phyloP scores from a whole-genome alignment of 2,797 vertebrate genomes.

The Anas acuta region DNA sequence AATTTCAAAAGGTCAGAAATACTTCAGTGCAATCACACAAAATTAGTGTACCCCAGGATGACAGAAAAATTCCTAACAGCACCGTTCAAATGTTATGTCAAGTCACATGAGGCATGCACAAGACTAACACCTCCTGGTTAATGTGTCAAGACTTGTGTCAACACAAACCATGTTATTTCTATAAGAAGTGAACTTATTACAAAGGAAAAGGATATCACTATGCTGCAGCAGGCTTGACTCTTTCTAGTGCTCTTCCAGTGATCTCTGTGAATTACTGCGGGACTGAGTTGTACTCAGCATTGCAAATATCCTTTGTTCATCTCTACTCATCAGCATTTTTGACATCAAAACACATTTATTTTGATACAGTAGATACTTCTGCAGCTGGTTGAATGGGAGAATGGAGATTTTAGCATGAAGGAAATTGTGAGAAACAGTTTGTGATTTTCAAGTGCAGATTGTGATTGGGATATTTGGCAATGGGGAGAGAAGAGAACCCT shows the following conservation, averaged over 20 bases:
- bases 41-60: background rate
- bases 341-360: background rate
- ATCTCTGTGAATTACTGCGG: background rate
- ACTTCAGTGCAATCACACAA: background rate
- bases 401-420: background rate
- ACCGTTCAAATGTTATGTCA: conserved; percentile 14
- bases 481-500: background rate
- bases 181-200: background rate
- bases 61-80: background rate
- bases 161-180: background rate
- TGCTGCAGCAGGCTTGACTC: background rate
- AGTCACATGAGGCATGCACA: background rate
- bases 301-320: background rate
- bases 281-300: background rate
- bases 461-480: background rate
- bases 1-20: background rate
- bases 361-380: background rate
- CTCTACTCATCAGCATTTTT: background rate
- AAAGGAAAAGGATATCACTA: background rate
- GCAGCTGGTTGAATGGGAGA: conserved; percentile 4
- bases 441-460: conserved; percentile 9
- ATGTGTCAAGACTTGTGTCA: conserved; percentile 31
- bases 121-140: background rate
- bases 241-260: background rate
- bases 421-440: background rate